A percentile compares a stretch with the other conserved stretches of the same genome.
These are phyloP conservation scores for Ptiloglossa arizonensis DNA, from an alignment of 1,140 invertebrate genomes.

Conservation along the genomic window DNA sequence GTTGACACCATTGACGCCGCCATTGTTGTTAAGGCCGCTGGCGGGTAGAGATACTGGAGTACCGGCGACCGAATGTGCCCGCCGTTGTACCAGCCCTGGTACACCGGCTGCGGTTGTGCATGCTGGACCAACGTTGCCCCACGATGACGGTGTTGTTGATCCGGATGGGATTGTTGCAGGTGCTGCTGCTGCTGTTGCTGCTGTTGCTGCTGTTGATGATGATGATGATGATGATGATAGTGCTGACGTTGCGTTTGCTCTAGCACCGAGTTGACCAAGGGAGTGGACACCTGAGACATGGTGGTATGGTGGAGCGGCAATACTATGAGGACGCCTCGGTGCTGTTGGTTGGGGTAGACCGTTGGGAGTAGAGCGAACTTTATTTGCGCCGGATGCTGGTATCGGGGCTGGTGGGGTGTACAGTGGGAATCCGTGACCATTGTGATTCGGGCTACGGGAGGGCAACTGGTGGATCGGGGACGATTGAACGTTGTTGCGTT, in stretches of 20 bases:
- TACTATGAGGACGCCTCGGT: slow-evolving; percentile 81
- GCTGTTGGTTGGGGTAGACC: slow-evolving; percentile 79
- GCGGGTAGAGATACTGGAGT: slow-evolving; percentile 70
- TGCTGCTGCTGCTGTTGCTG: slow-evolving; percentile 35
- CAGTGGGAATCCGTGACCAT: slow-evolving; percentile 82
- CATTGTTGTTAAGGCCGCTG: slow-evolving; percentile 56
- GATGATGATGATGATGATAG: slow-evolving; percentile 53
- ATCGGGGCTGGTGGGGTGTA: slow-evolving; percentile 83
- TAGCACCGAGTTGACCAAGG: slow-evolving; percentile 70
- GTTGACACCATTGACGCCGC: slow-evolving; percentile 59
- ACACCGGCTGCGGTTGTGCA: slow-evolving; percentile 55
- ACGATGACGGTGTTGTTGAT: slow-evolving; percentile 53
- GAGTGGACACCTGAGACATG: slow-evolving; percentile 63
- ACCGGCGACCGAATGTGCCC: slow-evolving; percentile 73
- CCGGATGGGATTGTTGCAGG: slow-evolving; percentile 44
- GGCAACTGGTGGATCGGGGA: slow-evolving; percentile 70
- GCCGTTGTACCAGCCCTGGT: slow-evolving; percentile 69
- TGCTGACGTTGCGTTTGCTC: slow-evolving; percentile 61
- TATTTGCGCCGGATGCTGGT: slow-evolving; percentile 78
- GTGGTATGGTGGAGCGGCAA: slow-evolving; percentile 77
- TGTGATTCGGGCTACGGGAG: slow-evolving; percentile 76
- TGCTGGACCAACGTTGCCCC: slow-evolving; percentile 45
- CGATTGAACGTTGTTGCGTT: slow-evolving; percentile 65
- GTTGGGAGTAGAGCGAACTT: slow-evolving; percentile 80
- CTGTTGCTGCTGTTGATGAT: slow-evolving; percentile 29